Evolutionary conservation across 2,797 vertebrate genomes (phyloP).

Genomic region (Malurus leucopterus): DNA sequence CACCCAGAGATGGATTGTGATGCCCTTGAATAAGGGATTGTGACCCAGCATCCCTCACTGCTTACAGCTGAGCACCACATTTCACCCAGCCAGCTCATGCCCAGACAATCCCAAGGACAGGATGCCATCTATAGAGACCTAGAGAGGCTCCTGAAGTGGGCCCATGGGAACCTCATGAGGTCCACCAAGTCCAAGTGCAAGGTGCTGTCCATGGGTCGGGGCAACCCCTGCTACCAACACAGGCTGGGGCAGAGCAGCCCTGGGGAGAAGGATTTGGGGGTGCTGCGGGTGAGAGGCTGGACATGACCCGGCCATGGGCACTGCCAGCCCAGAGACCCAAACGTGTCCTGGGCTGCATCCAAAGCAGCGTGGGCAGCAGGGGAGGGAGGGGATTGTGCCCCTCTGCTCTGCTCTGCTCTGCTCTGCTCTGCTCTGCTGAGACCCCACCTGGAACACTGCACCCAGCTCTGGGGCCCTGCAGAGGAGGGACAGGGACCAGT

Average conservation of each 20-base stretch:
- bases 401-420: neutral
- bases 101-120: neutral
- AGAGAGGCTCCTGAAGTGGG: neutral
- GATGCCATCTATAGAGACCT: neutral
- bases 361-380: neutral
- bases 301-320: neutral
- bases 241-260: neutral
- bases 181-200: neutral
- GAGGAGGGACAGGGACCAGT: fast-evolving
- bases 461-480: neutral
- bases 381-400: neutral
- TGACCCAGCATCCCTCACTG: neutral
- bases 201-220: neutral
- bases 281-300: neutral
- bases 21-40: neutral
- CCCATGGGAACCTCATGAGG: neutral
- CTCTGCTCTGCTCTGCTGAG: neutral
- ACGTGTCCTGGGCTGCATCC: neutral
- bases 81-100: neutral
- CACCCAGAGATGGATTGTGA: neutral
- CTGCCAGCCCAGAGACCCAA: neutral
- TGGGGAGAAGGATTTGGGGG: fast-evolving
- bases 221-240: fast-evolving
- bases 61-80: neutral
- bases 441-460: too few relatives aligned